Percentiles rank a stretch among this genome's conserved stretches.
These are phyloP conservation scores for Drosophila santomea DNA, from an alignment of 1,140 invertebrate species.

Conservation along the genomic window DNA sequence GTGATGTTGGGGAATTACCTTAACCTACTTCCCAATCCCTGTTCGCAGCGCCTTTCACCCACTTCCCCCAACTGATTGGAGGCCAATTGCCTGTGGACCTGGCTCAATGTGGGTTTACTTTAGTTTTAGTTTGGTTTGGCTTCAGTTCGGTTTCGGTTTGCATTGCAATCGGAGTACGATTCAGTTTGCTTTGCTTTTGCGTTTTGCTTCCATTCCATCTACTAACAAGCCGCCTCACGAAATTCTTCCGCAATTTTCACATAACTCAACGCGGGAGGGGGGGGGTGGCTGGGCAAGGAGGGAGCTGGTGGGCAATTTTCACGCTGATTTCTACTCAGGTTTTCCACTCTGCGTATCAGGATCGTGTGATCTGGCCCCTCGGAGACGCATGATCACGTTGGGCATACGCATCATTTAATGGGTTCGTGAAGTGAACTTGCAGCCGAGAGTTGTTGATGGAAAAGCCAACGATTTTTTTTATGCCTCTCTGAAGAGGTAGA, in stretches of 20 bases:
- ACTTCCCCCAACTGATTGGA: conserved; percentile 22
- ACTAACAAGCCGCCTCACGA: conserved; percentile 62
- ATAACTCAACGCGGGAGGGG: conserved; percentile 22
- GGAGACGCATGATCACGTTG: conserved; percentile 73
- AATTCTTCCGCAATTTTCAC: conserved; percentile 64
- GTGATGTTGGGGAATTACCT: conserved; percentile 34
- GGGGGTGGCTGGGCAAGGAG: not conserved
- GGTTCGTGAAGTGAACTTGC: conserved; percentile 59
- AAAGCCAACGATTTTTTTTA: not conserved
- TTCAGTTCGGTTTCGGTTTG: conserved; percentile 13
- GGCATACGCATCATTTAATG: conserved; percentile 78
- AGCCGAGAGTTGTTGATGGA: conserved; percentile 67
- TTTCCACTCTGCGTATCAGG: conserved; percentile 56
- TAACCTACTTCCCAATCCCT: conserved; percentile 37
- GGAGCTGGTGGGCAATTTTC: conserved; percentile 44
- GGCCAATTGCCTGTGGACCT: conserved; percentile 40
- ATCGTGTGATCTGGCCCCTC: conserved; percentile 62
- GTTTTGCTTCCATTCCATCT: conserved; percentile 8
- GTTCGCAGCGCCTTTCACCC: conserved; percentile 3
- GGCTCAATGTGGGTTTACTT: conserved; percentile 45
- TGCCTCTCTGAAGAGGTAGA: not conserved
- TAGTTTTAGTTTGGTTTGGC: conserved; percentile 32
- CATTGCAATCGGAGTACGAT: no score
- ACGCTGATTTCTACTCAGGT: conserved; percentile 43
- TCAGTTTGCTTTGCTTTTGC: not conserved